Conservation (phyloP, 2,113 vertebrate species). For the Boulengerochromis microlepis region DNA sequence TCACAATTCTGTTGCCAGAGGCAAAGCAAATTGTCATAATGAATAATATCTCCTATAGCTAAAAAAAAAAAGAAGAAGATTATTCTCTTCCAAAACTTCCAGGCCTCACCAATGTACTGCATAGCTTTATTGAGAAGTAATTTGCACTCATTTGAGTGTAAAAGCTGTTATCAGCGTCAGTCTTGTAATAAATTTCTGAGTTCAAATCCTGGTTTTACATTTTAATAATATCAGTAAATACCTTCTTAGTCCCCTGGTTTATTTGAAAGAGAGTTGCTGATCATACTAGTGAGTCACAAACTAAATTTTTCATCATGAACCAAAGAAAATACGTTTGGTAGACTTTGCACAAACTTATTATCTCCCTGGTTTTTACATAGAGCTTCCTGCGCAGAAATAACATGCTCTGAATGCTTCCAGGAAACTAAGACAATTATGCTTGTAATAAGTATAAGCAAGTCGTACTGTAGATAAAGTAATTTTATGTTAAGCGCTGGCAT, state of each 20-base stretch:
- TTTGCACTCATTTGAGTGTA: background rate
- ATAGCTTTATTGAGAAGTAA: background rate
- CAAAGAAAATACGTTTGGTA: background rate
- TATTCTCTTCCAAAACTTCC: background rate
- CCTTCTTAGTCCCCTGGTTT: background rate
- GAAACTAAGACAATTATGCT: background rate
- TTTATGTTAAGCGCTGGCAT: background rate
- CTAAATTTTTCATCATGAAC: background rate
- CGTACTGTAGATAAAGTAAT: background rate
- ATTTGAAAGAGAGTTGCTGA: background rate
- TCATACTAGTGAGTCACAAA: background rate
- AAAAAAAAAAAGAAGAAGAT: background rate
- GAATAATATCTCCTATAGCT: background rate
- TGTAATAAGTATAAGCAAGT: background rate
- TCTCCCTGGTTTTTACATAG: background rate
- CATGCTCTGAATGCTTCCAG: background rate
- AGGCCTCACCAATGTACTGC: background rate
- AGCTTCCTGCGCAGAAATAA: background rate
- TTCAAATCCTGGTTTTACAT: background rate
- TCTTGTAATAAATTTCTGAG: background rate
- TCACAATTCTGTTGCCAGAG: background rate
- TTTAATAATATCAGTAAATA: background rate
- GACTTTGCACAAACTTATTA: background rate
- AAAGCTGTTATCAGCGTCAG: background rate
- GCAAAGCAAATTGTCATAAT: conserved; percentile 3